Percentiles rank a stretch among this genome's conserved stretches.
Conservation (phyloP, 2,888 invertebrate species). For the Allacma fusca region DNA sequence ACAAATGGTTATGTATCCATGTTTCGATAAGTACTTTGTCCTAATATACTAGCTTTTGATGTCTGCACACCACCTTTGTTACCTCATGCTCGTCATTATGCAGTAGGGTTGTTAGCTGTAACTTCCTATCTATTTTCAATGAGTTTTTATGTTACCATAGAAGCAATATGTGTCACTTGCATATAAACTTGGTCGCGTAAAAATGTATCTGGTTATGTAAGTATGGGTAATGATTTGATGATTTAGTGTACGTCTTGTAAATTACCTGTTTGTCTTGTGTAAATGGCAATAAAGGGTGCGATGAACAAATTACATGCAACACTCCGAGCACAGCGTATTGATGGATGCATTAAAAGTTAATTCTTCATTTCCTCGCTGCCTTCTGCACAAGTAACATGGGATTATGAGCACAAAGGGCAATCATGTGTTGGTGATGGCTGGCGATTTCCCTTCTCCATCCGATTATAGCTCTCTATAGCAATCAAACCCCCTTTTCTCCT, state of each 20-base stretch:
- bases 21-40: too few relatives aligned
- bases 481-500: background rate
- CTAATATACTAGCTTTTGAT: too few relatives aligned
- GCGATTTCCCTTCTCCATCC: background rate
- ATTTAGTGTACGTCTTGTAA: background rate
- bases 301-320: conserved; percentile 17
- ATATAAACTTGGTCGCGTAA: background rate
- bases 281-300: conserved; percentile 45
- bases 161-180: too few relatives aligned
- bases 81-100: too few relatives aligned
- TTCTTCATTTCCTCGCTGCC: background rate
- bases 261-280: conserved; percentile 22
- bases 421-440: background rate
- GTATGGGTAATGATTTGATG: conserved; percentile 8
- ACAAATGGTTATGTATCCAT: too few relatives aligned
- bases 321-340: background rate
- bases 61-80: too few relatives aligned
- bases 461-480: background rate
- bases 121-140: too few relatives aligned
- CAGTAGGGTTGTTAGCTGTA: too few relatives aligned
- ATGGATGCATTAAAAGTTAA: background rate
- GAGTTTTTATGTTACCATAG: too few relatives aligned
- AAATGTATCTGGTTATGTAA: conserved; percentile 18
- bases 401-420: background rate
- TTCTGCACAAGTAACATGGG: background rate